Percentiles rank a stretch among this genome's conserved stretches.
These are phyloP conservation scores for Deroptyus accipitrinus DNA, from an alignment of 2,113 vertebrate genomes.

Conservation along the genomic window DNA sequence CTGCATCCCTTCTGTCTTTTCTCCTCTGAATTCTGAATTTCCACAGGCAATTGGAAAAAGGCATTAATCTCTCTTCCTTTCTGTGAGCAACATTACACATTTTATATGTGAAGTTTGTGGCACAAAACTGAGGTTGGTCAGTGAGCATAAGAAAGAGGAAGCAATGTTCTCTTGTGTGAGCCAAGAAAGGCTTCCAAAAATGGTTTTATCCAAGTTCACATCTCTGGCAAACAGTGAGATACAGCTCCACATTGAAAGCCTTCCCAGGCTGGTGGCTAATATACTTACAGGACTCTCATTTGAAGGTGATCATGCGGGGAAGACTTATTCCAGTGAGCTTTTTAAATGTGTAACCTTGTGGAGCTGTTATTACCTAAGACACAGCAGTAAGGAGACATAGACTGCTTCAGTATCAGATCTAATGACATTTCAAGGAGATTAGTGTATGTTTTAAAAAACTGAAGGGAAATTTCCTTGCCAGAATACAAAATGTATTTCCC, in stretches of 20 bases:
- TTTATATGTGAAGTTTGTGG: background rate
- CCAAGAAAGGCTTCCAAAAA: background rate
- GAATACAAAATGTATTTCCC: background rate
- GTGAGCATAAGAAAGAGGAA: background rate
- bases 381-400: background rate
- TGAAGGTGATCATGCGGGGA: slow-evolving; percentile 11
- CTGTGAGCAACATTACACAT: background rate
- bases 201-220: background rate
- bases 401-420: background rate
- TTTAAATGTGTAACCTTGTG: background rate
- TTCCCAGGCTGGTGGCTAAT: fast-evolving
- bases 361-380: background rate
- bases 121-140: background rate
- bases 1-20: background rate
- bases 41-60: background rate
- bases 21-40: background rate
- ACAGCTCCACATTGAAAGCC: background rate
- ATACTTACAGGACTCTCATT: background rate
- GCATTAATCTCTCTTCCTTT: background rate
- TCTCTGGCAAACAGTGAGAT: background rate
- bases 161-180: background rate
- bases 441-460: background rate
- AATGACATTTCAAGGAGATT: slow-evolving; percentile 19
- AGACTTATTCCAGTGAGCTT: slow-evolving; percentile 23
- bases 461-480: background rate